Evolutionary conservation across 1,140 invertebrate genomes (phyloP).

Genomic region (Chironomus striatipennis): DNA sequence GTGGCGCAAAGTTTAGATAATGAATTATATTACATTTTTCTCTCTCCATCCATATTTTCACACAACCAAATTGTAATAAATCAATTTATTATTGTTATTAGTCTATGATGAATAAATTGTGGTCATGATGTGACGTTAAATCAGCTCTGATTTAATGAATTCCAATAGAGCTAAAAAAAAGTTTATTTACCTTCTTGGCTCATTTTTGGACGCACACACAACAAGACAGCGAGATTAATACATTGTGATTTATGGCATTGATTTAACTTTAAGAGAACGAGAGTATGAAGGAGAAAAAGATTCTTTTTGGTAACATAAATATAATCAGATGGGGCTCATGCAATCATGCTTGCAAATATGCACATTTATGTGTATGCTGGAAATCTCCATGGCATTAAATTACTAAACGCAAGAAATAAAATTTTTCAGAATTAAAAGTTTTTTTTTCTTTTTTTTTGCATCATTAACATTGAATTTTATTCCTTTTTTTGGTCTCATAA

Average conservation of each 20-base stretch:
- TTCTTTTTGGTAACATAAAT: not conserved
- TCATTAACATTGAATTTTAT: no score
- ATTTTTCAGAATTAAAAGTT: no score
- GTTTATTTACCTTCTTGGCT: conserved; percentile 8
- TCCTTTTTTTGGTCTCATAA: no score
- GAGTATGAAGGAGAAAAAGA: no score
- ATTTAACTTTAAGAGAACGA: not conserved
- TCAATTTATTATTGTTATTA: not conserved
- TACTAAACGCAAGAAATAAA: no score
- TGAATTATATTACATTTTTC: no score
- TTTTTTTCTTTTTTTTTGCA: no score
- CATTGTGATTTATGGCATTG: conserved; percentile 15
- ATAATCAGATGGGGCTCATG: not conserved
- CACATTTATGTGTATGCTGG: no score
- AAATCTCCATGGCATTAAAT: no score
- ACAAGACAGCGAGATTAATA: conserved; percentile 18
- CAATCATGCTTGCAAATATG: not conserved
- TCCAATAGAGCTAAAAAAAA: not conserved
- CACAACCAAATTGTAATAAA: not conserved
- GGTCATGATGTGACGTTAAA: not conserved
- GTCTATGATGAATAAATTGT: no score
- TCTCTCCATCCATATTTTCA: no score
- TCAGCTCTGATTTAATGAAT: not conserved
- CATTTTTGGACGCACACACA: not conserved
- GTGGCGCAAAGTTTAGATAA: no score